Evolutionary conservation across 2,797 vertebrate genomes (phyloP).

Genomic region (Cuniculus paca): DNA sequence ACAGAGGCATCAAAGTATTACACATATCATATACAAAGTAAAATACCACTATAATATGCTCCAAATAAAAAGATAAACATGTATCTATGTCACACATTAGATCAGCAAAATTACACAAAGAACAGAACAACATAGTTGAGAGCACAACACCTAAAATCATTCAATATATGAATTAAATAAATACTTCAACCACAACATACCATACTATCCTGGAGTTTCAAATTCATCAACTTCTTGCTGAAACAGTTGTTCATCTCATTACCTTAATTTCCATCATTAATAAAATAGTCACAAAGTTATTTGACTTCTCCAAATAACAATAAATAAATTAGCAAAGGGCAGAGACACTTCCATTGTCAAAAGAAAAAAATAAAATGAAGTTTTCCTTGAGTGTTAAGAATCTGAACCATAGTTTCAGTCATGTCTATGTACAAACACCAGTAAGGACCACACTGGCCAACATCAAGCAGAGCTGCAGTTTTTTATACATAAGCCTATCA

Average conservation of each 20-base stretch:
- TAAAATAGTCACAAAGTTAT: slow-evolving; percentile 61
- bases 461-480: slow-evolving; percentile 13
- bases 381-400: slow-evolving; percentile 41
- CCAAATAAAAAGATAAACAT: slow-evolving; percentile 62
- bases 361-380: slow-evolving; percentile 59
- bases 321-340: slow-evolving; percentile 45
- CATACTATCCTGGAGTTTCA: slow-evolving; percentile 24
- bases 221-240: slow-evolving; percentile 44
- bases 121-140: not conserved
- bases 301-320: slow-evolving; percentile 43
- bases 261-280: slow-evolving; percentile 49
- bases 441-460: not conserved
- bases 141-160: slow-evolving; percentile 41
- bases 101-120: slow-evolving; percentile 6
- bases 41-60: slow-evolving; percentile 51
- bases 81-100: not conserved
- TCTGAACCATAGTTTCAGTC: not conserved
- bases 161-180: slow-evolving; percentile 20
- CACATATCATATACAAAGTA: slow-evolving; percentile 6
- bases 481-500: not conserved
- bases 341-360: slow-evolving; percentile 25
- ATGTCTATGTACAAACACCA: not conserved
- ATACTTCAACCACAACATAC: slow-evolving; percentile 6
- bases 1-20: slow-evolving; percentile 38
- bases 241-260: slow-evolving; percentile 33